phyloP scores from a whole-genome alignment of 2,113 vertebrate species.

The Myrmecobius fasciatus region DNA sequence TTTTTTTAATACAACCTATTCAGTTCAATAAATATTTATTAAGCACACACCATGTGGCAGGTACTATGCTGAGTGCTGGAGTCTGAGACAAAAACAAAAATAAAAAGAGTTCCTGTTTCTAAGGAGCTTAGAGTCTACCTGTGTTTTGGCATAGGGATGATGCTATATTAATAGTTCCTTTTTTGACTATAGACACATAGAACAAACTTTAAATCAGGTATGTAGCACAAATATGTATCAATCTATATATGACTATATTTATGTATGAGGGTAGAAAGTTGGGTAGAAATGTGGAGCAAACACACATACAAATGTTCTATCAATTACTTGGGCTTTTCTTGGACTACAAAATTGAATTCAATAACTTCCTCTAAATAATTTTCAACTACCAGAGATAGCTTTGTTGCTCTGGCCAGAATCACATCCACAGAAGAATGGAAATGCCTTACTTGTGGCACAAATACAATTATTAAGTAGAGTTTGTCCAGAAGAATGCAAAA shows the following conservation, averaged over 20 bases:
- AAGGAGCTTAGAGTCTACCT: background rate
- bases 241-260: rapidly evolving
- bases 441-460: conserved; percentile 8
- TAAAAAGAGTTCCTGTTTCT: background rate
- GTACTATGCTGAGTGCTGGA: background rate
- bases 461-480: background rate
- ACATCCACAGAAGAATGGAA: background rate
- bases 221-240: background rate
- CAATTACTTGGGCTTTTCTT: conserved; percentile 36
- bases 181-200: conserved; percentile 34
- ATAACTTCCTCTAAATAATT: conserved; percentile 34
- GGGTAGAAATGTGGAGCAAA: background rate
- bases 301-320: background rate
- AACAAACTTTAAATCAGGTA: background rate
- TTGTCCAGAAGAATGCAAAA: background rate
- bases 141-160: background rate
- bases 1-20: conserved; percentile 21
- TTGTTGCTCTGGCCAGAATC: conserved; percentile 25
- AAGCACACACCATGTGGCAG: background rate
- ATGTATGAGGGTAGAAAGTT: conserved; percentile 11
- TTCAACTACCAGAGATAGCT: conserved; percentile 31
- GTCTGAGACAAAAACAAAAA: background rate
- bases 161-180: conserved; percentile 19
- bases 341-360: conserved; percentile 27
- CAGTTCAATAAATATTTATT: background rate